Evolutionary conservation across 1,140 invertebrate species (phyloP), one percentile per base, ranked within the genome.

Genomic region (Tribolium castaneum): DNA sequence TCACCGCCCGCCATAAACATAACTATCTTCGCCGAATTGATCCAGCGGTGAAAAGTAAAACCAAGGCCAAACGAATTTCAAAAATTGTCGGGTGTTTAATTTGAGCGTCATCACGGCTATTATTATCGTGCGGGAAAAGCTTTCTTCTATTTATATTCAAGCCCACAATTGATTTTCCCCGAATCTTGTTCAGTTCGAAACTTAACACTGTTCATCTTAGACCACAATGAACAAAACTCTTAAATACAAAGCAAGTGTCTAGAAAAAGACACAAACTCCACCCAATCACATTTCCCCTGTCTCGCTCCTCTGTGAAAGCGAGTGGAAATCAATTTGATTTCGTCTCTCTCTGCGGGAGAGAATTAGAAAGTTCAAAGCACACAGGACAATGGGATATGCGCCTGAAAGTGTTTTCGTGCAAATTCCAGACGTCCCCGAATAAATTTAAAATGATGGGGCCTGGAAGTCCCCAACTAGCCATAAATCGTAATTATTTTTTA

Each of bases 121-220:
- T 35, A 66, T 66, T 66, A 35, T 66, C 10, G 13, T 35, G 45
- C 13, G 25, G 16, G 25, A 35, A 66, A 66, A 12, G 59, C 34
- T 66, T 66, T 66, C 5, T 59, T 66, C 59, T 66, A 66, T 66
- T 35, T 66, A 14, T 35, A 66, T 66, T 66, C 16, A 10, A 3
- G 10, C 30, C 59, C 59, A 66, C 59, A 12, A 66, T 66, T 35
- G 59, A 66, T 66, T 66, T 66, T 66, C 30, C 22, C 12, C 6
- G 19, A 56, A 16, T 56, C 19, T 56, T n/a, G 14, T 6, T 22
- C 34, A 39, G 4, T 39, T 7, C 14, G 54, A 56, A 59, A 59
- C 54, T 59, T 59, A 59, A 59, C 54, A 59, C 54, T 25, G 22
- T 30, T 56, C 54, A 25, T 66, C 59, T 66, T 35, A 66, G 59